Conservation (phyloP, 1,140 invertebrate species). For the Eubasilissa regina region DNA sequence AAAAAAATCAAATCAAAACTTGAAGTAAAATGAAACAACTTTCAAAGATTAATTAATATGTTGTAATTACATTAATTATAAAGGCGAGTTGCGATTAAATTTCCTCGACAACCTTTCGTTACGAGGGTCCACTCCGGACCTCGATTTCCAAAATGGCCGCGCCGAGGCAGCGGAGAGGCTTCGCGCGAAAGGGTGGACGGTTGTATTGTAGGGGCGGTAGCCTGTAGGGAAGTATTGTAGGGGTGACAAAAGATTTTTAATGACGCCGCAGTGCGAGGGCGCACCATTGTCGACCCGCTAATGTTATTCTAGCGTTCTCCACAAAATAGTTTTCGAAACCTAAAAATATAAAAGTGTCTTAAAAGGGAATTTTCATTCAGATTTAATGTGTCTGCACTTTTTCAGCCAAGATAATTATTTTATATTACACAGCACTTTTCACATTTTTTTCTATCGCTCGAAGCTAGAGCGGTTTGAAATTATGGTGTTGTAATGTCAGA, state of each 20-base stretch:
- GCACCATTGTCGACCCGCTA: conserved; percentile 9
- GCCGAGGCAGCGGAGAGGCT: background rate
- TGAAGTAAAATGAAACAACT: no score
- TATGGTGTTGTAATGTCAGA: no score
- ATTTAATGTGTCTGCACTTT: no score
- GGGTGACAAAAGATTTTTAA: conserved; percentile 25
- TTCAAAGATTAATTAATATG: no score
- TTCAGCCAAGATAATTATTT: no score
- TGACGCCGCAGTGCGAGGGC: background rate
- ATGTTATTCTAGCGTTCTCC: background rate
- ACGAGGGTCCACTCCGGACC: no score
- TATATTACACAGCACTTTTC: no score
- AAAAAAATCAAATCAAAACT: no score
- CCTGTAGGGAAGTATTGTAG: background rate
- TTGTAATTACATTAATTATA: no score
- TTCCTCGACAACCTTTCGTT: background rate
- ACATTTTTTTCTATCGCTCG: no score
- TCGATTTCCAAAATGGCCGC: background rate
- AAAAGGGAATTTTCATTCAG: no score
- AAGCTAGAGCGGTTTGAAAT: no score
- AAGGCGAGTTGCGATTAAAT: background rate
- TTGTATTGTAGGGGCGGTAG: background rate
- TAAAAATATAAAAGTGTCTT: background rate
- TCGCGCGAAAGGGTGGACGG: background rate
- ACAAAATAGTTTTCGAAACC: background rate